These are phyloP conservation scores for Holacanthella duospinosa DNA, from an alignment of 2,888 invertebrate species.

Conservation along the genomic window DNA sequence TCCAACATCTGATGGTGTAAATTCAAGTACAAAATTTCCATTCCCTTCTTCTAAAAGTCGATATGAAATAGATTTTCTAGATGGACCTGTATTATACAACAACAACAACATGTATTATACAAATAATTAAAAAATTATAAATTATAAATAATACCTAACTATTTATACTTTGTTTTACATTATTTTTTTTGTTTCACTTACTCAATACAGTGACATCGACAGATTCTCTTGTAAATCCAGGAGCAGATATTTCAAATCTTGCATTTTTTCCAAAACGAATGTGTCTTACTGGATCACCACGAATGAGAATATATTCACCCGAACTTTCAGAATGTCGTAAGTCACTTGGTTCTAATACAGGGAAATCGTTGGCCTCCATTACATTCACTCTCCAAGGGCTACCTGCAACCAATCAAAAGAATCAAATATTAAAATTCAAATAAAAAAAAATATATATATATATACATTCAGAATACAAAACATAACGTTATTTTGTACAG, in stretches of 20 bases:
- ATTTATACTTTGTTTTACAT: background rate
- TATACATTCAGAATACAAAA: too few species aligned
- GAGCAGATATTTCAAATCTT: conserved; percentile 75
- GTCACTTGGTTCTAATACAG: conserved; percentile 43
- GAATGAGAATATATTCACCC: conserved; percentile 28
- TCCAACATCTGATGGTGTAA: conserved; percentile 85
- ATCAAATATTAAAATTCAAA: too few species aligned
- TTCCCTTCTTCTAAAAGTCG: conserved; percentile 69
- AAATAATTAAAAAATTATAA: too few species aligned
- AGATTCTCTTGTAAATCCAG: conserved; percentile 49
- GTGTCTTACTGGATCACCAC: conserved; percentile 72
- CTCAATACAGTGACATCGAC: conserved; percentile 50
- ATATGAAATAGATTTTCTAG: conserved; percentile 69
- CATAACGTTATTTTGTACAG: too few species aligned
- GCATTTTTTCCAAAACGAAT: conserved; percentile 83
- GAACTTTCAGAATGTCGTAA: conserved; percentile 15
- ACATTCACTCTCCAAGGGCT: conserved; percentile 92
- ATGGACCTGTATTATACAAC: conserved; percentile 62
- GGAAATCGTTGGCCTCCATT: conserved; percentile 50
- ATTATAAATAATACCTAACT: background rate
- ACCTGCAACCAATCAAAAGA: conserved; percentile 50
- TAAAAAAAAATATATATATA: too few species aligned
- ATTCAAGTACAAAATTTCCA: conserved; percentile 80
- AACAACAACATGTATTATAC: too few species aligned
- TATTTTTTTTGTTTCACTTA: conserved; percentile 43